Percentiles rank a stretch among this genome's conserved stretches.
Evolutionary conservation across 2,797 vertebrate species (phyloP).

Genomic region (Urophycis tenuis): DNA sequence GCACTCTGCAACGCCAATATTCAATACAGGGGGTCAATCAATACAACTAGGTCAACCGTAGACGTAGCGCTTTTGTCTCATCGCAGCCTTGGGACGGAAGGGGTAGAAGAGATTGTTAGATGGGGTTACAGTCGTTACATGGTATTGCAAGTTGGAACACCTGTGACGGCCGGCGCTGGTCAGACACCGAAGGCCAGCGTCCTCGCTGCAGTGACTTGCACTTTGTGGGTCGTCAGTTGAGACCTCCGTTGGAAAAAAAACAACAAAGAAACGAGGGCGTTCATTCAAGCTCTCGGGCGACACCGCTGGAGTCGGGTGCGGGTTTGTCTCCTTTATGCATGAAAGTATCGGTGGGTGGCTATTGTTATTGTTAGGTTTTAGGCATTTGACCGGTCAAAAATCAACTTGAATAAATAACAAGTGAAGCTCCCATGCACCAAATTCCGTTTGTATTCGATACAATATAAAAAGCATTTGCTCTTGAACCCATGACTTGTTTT

Average conservation of each 20-base stretch:
- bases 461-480: too few relatives aligned
- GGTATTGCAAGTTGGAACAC: background rate
- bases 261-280: too few relatives aligned
- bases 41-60: background rate
- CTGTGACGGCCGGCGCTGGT: constrained; percentile 40
- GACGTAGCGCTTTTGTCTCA: background rate
- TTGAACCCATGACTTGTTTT: too few relatives aligned
- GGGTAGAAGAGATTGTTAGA: background rate
- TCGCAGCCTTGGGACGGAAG: background rate
- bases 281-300: too few relatives aligned
- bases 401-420: too few relatives aligned
- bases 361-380: too few relatives aligned
- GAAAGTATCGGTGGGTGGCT: too few relatives aligned
- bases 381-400: too few relatives aligned
- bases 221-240: background rate
- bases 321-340: background rate
- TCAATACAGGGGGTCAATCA: constrained; percentile 9
- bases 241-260: background rate
- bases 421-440: too few relatives aligned
- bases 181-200: background rate
- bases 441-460: too few relatives aligned
- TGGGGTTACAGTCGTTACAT: background rate
- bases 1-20: constrained; percentile 77
- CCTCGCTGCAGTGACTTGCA: background rate
- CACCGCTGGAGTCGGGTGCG: too few relatives aligned